Conservation (phyloP, 2,888 invertebrate genomes). For the Rapana venosa region DNA sequence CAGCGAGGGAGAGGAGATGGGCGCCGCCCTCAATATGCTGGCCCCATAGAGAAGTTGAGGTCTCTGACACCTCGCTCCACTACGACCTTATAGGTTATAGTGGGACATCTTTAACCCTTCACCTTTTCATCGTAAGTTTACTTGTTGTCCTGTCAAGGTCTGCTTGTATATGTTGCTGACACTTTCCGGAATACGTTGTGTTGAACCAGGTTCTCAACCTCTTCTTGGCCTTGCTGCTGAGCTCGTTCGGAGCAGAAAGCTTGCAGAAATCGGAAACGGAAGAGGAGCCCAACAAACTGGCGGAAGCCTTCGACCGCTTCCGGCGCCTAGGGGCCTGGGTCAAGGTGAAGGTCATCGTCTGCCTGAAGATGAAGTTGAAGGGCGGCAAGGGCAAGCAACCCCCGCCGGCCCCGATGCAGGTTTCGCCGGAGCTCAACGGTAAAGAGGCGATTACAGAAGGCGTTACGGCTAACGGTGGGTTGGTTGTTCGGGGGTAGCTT, state of each 20-base stretch:
- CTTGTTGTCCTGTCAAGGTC: no score
- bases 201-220: constrained; percentile 99
- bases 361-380: constrained; percentile 62
- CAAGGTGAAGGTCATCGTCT: constrained; percentile 72
- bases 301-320: constrained; percentile 97
- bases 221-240: constrained; percentile 99
- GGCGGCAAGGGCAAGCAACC: constrained; percentile 61
- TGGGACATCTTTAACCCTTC: no score
- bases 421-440: constrained; percentile 64
- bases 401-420: constrained; percentile 48
- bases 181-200: no score
- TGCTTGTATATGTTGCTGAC: no score
- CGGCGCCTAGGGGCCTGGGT: constrained; percentile 77
- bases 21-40: no score
- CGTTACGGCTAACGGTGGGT: constrained; percentile 28
- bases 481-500: not conserved
- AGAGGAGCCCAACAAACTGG: constrained; percentile 96
- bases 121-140: no score
- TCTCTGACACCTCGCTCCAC: no score
- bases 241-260: constrained; percentile 98
- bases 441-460: constrained; percentile 66
- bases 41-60: no score
- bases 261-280: constrained; percentile 88
- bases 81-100: no score
- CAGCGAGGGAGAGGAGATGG: no score